Percentiles rank a stretch among this genome's conserved stretches.
Evolutionary conservation across 2,888 invertebrate species (phyloP).

Genomic region (Synanthedon andrenaeformis): DNA sequence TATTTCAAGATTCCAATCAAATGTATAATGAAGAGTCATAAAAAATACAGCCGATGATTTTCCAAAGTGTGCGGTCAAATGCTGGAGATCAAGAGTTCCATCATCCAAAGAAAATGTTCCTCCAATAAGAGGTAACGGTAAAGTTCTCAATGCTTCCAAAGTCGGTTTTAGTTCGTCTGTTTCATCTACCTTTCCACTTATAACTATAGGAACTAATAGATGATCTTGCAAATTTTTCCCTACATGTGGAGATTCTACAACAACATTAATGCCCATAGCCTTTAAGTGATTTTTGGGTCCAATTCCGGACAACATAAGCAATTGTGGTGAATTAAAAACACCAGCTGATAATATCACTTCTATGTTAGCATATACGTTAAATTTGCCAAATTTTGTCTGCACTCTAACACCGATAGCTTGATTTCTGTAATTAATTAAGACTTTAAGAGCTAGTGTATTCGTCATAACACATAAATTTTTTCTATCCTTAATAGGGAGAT

Average conservation of each 20-base stretch:
- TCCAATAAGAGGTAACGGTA: background rate
- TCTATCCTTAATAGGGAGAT: slow-evolving; percentile 38
- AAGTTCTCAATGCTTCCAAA: background rate
- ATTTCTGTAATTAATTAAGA: slow-evolving; percentile 47
- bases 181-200: background rate
- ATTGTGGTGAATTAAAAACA: slow-evolving; percentile 49
- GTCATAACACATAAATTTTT: slow-evolving; percentile 28
- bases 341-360: slow-evolving; percentile 55
- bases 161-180: background rate
- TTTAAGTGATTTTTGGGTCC: slow-evolving; percentile 43
- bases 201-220: background rate
- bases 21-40: background rate
- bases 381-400: slow-evolving; percentile 16
- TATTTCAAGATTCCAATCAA: background rate
- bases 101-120: background rate
- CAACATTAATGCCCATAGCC: slow-evolving; percentile 27
- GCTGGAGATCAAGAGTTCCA: slow-evolving; percentile 1
- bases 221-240: slow-evolving; percentile 51
- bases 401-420: slow-evolving; percentile 31
- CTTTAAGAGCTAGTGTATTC: slow-evolving; percentile 37
- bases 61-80: background rate
- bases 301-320: slow-evolving; percentile 59
- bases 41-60: background rate
- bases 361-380: slow-evolving; percentile 23
- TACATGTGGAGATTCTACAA: slow-evolving; percentile 42